phyloP scores from a whole-genome alignment of 2,888 invertebrate genomes.

The Caenorhabditis sp. region DNA sequence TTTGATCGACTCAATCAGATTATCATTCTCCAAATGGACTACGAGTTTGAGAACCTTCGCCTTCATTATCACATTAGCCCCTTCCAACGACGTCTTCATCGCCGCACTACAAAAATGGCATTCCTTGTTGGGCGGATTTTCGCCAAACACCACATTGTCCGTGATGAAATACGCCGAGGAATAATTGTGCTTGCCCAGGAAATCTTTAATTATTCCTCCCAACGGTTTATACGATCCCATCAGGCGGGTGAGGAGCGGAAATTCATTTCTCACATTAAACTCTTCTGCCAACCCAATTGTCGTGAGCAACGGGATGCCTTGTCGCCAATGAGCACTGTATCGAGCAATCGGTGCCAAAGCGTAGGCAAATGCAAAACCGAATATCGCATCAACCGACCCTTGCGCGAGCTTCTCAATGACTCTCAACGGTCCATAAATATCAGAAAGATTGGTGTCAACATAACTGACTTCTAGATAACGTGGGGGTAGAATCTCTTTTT shows the following conservation, averaged over 20 bases:
- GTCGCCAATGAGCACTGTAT: constrained; percentile 73
- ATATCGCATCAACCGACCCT: constrained; percentile 79
- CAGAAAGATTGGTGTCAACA: constrained; percentile 63
- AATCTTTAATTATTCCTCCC: constrained; percentile 54
- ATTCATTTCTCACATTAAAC: constrained; percentile 79
- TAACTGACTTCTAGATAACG: constrained; percentile 54
- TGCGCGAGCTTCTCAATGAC: constrained; percentile 67
- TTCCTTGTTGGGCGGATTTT: too few species aligned
- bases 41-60: too few species aligned
- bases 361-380: constrained; percentile 88
- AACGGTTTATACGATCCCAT: constrained; percentile 79
- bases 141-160: constrained; percentile 44
- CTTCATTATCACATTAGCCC: too few species aligned
- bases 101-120: too few species aligned
- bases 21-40: too few species aligned
- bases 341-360: constrained; percentile 83
- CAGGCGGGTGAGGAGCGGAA: constrained; percentile 83
- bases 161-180: constrained; percentile 71
- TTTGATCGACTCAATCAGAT: too few species aligned
- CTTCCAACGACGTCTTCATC: too few species aligned
- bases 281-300: constrained; percentile 83
- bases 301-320: constrained; percentile 80
- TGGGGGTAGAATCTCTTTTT: constrained; percentile 42
- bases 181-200: constrained; percentile 76
- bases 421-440: constrained; percentile 66